Base-by-base conservation (phyloP, 2,888 invertebrate species). In the Villa cingulata region DNA sequence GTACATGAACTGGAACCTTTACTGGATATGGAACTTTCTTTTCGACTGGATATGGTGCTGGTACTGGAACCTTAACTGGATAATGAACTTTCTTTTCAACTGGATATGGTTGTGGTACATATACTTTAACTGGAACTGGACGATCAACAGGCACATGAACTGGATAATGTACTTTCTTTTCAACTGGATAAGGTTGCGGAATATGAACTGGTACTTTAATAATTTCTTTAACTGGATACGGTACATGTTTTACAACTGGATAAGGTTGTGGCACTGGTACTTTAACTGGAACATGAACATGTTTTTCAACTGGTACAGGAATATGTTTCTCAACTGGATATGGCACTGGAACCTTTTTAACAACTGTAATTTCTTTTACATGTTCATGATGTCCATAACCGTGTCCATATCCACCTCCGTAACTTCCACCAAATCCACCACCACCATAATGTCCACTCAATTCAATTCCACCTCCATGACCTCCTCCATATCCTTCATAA, bases 261-360 rank as follows among this genome's bases (percentile, higher is more conserved):
- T 81, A 81, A 57, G 81, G 81, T 57, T 78, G 75, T 47, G 82
- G 81, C 27, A 80, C 79, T 45, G 68, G 75, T 37, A 81, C 80
- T 61, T 78, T 76, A 23, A 77, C 76, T 53, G 77, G 77, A 43
- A 72, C 71, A 10, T 70, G 77, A 19, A 77, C 64, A 39, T 72
- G 71, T 61, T 72, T 75, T 54, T 74, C 74, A 29, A 80, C 81
- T 29, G 83, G 82, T 57, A 75, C 74, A 43, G 80, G 81, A 47
- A 83, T 74, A 57, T 75, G 78, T 59, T 82, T 83, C 57, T 81
- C 81, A 0, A 85, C 82, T 32, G 83, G 81, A 60, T 81, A 83
- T 1, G 83, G 83, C 20, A 77, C 78, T 18, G 78, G 73, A 20
- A 87, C 80, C 53, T 85, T 84, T 62, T 82, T 86, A 45, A 80